Evolutionary conservation across 92 coral and sea anemone species (phyloP), one percentile per base, ranked within the genome.

Genomic region (Nematostella vectensis): DNA sequence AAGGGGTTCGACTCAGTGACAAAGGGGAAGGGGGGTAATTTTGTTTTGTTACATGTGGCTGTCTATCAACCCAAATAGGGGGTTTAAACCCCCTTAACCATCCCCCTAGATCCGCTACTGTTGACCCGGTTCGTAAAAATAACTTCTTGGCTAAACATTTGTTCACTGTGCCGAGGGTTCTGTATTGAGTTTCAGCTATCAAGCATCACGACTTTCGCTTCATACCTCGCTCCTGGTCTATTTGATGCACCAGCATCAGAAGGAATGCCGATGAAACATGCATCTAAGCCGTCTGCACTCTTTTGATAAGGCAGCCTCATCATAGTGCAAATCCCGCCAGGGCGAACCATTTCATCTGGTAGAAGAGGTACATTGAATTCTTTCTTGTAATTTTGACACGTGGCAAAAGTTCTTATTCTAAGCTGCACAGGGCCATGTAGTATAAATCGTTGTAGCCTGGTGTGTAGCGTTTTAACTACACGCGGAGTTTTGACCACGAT

Each of bases 161-260:
- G n/a, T n/a, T n/a, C n/a, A n/a, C n/a, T n/a, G n/a, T n/a, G n/a
- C n/a, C n/a, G n/a, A n/a, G n/a, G n/a, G n/a, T n/a, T n/a, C n/a
- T n/a, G n/a, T n/a, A n/a, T n/a, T n/a, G n/a, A n/a, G n/a, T n/a
- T n/a, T n/a, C n/a, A n/a, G n/a, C n/a, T n/a, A n/a, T n/a, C n/a
- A n/a, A n/a, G n/a, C n/a, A n/a, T n/a, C n/a, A n/a, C n/a, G n/a
- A n/a, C n/a, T n/a, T n/a, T n/a, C n/a, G n/a, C 40, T 33, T 33
- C 68, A n/a, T 62, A 70, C 77, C 77, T 54, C 1, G 77, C 54
- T 2, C 77, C 77, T 11, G 70, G 49, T 3, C 77, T 23, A 15
- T 70, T 59, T 3, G 70, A 59, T 36, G 56, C 53, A 1, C 77
- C 77, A 13, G 16, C 37, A 18, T 70, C 77, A 21, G 62, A 10